These are phyloP conservation scores for Cephus spinipes DNA, from an alignment of 2,888 invertebrate species.

Conservation along the genomic window DNA sequence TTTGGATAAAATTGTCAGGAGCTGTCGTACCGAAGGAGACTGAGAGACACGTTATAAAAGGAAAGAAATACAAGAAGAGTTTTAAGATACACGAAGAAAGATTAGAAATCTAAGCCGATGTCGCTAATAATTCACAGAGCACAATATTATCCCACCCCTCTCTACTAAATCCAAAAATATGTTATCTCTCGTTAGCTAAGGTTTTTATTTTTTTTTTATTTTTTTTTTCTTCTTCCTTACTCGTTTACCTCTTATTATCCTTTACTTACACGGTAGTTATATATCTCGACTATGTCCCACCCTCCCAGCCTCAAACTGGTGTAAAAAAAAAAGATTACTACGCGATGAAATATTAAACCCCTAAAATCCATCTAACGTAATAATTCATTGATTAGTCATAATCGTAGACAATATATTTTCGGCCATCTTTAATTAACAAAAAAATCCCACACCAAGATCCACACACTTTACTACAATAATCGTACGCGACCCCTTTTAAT, in stretches of 20 bases:
- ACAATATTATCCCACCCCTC: constrained; percentile 19
- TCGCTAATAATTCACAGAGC: constrained; percentile 28
- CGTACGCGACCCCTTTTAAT: background rate
- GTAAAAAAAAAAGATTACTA: constrained; percentile 18
- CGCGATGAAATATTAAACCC: constrained; percentile 41
- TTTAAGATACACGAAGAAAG: constrained; percentile 25
- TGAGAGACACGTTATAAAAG: background rate
- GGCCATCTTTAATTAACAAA: background rate
- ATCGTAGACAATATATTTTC: constrained; percentile 4
- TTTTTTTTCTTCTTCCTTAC: constrained; percentile 21
- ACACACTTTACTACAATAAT: background rate
- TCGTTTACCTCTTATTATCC: constrained; percentile 5
- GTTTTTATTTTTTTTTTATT: background rate
- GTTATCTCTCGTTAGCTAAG: constrained; percentile 42
- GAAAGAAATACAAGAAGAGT: background rate
- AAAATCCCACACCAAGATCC: background rate
- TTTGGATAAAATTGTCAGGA: background rate
- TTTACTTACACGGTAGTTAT: constrained; percentile 2
- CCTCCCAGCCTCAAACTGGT: background rate
- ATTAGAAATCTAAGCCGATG: constrained; percentile 32
- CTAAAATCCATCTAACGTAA: constrained; percentile 23
- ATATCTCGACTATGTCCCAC: background rate
- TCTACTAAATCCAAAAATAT: constrained; percentile 61
- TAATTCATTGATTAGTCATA: constrained; percentile 17
- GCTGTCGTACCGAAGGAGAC: background rate